Base-by-base conservation (phyloP, 2,888 invertebrate genomes). In the Drosophila prostipennis region DNA sequence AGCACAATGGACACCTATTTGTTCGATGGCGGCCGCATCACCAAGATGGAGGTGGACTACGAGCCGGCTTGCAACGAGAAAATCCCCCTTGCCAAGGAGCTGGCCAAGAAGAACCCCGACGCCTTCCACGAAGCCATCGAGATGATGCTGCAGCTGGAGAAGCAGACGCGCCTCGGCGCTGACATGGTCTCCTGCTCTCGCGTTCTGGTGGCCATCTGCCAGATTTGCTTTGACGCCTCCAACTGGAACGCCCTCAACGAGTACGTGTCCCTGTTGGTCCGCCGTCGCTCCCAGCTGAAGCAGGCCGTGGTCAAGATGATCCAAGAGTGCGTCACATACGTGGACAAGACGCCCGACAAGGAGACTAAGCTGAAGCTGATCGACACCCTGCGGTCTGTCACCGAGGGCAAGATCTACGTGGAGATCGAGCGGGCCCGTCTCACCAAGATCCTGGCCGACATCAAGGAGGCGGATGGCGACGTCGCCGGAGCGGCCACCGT, bases 361-460 rank as follows among this genome's bases (percentile, higher is more conserved):
- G 98, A 98, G 78, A 95, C 95, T 0, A 97, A 96, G 93, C 94
- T 99, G 48, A 98, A 98, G 90, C 93, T 99, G 0, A 99, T 99
- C 89, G 99, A 99, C 91, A 99, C 99, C 0, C 92, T 99, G 52
- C 94, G 98, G 75, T 95, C 96, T 6, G 99, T 99, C 2, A 99
- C 99, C 0, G 99, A 98, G 90, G 99, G 99, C 77, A 99, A 99
- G 95, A 99, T 99, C 77, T 99, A 99, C 91, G 99, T 99, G n/a
- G 99, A 99, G 94, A 98, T 99, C 8, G 99, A 99, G 92, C 94
- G 99, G 85, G 99, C 99, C 5, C 94, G 99, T 58, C 93, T 99
- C 6, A 99, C 99, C 1, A 96, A 98, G 87, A 96, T 96, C 79
- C 92, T 98, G 71, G 96, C 97, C 0, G 95, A 96, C 90, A 95